Conservation (phyloP, 2,888 invertebrate species). For the Ochlodes sylvanus region DNA sequence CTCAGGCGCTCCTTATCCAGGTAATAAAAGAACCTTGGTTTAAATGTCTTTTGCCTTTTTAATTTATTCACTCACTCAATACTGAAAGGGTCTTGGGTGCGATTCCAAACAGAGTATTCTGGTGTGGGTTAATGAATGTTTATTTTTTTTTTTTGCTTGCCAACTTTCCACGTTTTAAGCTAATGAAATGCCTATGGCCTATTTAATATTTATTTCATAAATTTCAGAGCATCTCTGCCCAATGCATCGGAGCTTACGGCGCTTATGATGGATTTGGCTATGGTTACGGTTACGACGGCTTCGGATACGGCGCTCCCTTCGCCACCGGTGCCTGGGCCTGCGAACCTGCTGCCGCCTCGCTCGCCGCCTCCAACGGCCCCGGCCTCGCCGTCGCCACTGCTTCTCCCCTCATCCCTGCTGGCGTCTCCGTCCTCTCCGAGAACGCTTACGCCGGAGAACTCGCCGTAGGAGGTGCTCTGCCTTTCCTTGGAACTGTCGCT, state of each 20-base stretch:
- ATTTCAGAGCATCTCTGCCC: slow-evolving; percentile 37
- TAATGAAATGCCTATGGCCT: too few relatives aligned
- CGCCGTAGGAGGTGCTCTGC: slow-evolving; percentile 42
- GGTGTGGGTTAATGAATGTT: too few relatives aligned
- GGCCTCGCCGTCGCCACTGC: slow-evolving; percentile 46
- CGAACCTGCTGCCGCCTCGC: slow-evolving; percentile 38
- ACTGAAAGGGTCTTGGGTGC: too few relatives aligned
- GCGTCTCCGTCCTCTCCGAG: slow-evolving; percentile 55
- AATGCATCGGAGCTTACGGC: slow-evolving; percentile 24
- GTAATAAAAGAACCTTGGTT: too few relatives aligned
- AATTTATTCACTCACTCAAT: too few relatives aligned
- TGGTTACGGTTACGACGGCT: not conserved
- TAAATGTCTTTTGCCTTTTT: too few relatives aligned
- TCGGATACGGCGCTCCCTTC: slow-evolving; percentile 13
- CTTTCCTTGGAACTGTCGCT: slow-evolving; percentile 47
- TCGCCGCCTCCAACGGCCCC: slow-evolving; percentile 43
- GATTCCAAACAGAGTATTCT: too few relatives aligned
- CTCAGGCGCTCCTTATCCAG: slow-evolving; percentile 18
- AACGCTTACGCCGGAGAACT: slow-evolving; percentile 50
- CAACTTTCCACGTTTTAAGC: too few relatives aligned
- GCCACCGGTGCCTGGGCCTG: slow-evolving; percentile 36
- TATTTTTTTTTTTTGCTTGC: too few relatives aligned
- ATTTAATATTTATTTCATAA: not conserved
- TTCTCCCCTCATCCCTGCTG: slow-evolving; percentile 55
- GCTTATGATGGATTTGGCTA: not conserved